Conservation (phyloP, 2,888 invertebrate species). For the Bembecia ichneumoniformis region DNA sequence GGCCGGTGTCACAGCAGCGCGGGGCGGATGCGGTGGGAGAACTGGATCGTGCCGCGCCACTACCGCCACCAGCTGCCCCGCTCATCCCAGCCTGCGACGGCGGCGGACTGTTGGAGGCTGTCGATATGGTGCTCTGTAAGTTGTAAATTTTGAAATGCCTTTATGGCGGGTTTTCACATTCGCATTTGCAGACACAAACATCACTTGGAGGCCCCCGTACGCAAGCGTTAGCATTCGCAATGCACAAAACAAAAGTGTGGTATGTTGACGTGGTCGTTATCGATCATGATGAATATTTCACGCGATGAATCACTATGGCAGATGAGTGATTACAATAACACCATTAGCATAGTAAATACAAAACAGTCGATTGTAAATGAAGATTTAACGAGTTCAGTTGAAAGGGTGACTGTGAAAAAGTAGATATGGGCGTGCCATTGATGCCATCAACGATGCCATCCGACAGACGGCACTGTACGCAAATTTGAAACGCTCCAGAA, state of each 20-base stretch:
- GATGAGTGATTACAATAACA: background rate
- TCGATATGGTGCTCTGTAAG: constrained; percentile 77
- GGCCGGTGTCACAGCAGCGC: constrained; percentile 92
- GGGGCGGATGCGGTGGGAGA: constrained; percentile 69
- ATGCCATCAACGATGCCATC: constrained; percentile 33
- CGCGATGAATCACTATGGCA: background rate
- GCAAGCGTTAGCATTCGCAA: constrained; percentile 50
- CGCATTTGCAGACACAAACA: constrained; percentile 41
- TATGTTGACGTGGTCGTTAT: constrained; percentile 37
- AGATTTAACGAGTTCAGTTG: constrained; percentile 52
- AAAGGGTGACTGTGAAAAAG: constrained; percentile 37
- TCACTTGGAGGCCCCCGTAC: constrained; percentile 53
- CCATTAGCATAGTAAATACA: constrained; percentile 11
- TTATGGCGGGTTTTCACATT: constrained; percentile 67
- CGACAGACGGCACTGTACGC: constrained; percentile 22
- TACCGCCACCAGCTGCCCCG: constrained; percentile 65
- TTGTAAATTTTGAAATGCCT: constrained; percentile 72
- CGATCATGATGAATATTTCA: background rate
- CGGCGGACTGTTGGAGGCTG: constrained; percentile 80
- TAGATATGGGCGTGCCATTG: constrained; percentile 45
- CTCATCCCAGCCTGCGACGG: constrained; percentile 74
- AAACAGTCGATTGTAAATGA: constrained; percentile 44
- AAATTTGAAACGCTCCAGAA: constrained; percentile 42
- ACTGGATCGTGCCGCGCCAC: constrained; percentile 68
- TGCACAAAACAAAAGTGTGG: constrained; percentile 23